These are phyloP conservation scores for Microplitis manilae DNA, from an alignment of 2,888 invertebrate genomes.

Conservation along the genomic window DNA sequence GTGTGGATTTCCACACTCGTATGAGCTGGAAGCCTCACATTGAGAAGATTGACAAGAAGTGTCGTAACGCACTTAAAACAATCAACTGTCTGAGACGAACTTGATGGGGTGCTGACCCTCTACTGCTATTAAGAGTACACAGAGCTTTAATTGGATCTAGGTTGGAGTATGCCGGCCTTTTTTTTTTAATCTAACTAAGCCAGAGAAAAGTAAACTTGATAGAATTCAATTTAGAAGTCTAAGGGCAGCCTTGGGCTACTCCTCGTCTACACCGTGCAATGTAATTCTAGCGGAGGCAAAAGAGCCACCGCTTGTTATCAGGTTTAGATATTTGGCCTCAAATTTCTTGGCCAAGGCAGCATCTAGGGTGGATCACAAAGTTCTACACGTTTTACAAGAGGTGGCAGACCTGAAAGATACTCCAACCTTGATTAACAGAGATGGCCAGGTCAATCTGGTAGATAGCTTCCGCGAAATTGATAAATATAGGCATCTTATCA, in stretches of 20 bases:
- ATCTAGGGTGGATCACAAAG: too few relatives aligned
- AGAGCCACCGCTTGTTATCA: conserved; percentile 15
- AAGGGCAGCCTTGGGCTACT: conserved; percentile 36
- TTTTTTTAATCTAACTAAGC: conserved; percentile 25
- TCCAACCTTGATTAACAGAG: too few relatives aligned
- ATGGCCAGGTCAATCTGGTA: too few relatives aligned
- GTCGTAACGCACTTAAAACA: conserved; percentile 33
- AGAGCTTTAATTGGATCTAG: conserved; percentile 43
- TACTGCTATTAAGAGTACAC: conserved; percentile 34
- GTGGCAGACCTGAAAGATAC: too few relatives aligned
- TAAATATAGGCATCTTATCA: not conserved
- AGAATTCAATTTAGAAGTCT: conserved; percentile 43
- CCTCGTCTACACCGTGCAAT: conserved; percentile 27
- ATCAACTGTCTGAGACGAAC: conserved; percentile 39
- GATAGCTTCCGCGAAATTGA: not conserved
- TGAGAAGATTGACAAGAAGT: conserved; percentile 30
- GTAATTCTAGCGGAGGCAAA: conserved; percentile 34
- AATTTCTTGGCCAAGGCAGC: not conserved
- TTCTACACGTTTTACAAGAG: too few relatives aligned
- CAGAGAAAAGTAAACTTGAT: conserved; percentile 27
- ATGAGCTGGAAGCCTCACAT: conserved; percentile 37
- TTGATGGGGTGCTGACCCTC: conserved; percentile 47
- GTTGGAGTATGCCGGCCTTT: conserved; percentile 46
- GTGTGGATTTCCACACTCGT: not conserved
- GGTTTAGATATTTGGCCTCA: conserved; percentile 14